Evolutionary conservation across 2,113 vertebrate species (phyloP).

Genomic region (Vombatus ursinus): DNA sequence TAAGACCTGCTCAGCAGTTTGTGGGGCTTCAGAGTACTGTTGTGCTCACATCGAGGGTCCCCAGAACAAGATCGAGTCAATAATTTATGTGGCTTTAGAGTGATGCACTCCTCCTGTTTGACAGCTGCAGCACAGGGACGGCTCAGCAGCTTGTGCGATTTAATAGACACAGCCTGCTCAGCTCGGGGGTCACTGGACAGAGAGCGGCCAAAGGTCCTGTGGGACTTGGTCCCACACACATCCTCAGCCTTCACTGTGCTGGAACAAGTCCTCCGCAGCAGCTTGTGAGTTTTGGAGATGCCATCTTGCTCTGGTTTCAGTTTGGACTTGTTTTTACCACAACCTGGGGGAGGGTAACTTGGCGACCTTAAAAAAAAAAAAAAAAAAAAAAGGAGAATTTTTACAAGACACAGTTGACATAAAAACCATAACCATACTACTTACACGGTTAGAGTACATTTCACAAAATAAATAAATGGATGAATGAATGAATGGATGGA

Average conservation of each 20-base stretch:
- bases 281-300: slow-evolving; percentile 91
- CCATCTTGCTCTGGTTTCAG: slow-evolving; percentile 91
- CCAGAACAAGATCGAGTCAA: slow-evolving; percentile 87
- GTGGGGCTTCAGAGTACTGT: slow-evolving; percentile 87
- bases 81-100: slow-evolving; percentile 87
- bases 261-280: slow-evolving; percentile 90
- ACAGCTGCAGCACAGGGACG: slow-evolving; percentile 82
- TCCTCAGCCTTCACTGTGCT: slow-evolving; percentile 89
- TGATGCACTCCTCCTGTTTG: slow-evolving; percentile 87
- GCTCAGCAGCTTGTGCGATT: slow-evolving; percentile 89
- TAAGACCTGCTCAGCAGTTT: slow-evolving; percentile 90
- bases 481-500: no score
- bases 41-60: slow-evolving; percentile 89
- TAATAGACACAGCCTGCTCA: slow-evolving; percentile 86
- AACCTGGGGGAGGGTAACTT: slow-evolving; percentile 93
- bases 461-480: neutral
- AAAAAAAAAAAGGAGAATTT: slow-evolving; percentile 1
- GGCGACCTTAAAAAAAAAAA: slow-evolving; percentile 87
- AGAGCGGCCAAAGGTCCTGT: slow-evolving; percentile 88
- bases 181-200: slow-evolving; percentile 88
- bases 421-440: no score
- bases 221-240: slow-evolving; percentile 85
- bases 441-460: neutral
- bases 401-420: neutral
- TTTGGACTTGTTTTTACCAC: slow-evolving; percentile 92